Percentiles rank a stretch among this genome's conserved stretches.
These are phyloP conservation scores for Sminthopsis crassicaudata DNA, from an alignment of 2,113 vertebrate genomes.

Conservation along the genomic window DNA sequence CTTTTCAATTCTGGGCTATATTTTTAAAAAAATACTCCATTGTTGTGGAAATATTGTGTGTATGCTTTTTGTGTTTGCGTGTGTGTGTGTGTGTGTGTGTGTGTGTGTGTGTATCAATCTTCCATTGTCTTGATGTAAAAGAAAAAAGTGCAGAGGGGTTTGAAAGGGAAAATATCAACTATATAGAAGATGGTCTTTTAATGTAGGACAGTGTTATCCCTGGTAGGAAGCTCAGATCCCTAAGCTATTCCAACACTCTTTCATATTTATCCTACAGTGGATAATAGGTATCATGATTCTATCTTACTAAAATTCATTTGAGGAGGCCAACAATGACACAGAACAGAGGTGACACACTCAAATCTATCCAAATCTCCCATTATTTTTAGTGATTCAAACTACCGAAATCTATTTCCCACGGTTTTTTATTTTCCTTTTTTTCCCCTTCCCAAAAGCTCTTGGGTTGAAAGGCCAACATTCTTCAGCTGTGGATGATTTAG, in stretches of 20 bases:
- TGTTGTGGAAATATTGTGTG: not conserved
- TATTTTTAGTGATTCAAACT: constrained; percentile 43
- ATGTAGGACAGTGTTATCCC: not conserved
- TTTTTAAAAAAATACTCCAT: not conserved
- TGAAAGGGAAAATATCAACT: too few relatives aligned
- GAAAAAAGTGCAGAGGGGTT: not conserved
- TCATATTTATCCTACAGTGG: not conserved
- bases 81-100: not conserved
- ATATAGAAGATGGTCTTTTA: not conserved
- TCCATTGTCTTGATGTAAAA: not conserved
- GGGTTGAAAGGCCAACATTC: not conserved
- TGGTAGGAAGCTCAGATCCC: not conserved
- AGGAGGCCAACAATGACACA: not conserved
- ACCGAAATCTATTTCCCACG: not conserved
- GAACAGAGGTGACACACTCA: not conserved
- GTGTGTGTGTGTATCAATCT: not conserved
- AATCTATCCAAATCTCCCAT: not conserved
- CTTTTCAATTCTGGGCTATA: not conserved
- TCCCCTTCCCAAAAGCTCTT: constrained; percentile 7
- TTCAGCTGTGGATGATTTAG: constrained; percentile 29
- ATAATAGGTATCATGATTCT: constrained; percentile 16
- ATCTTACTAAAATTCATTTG: not conserved
- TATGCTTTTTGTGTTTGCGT: not conserved
- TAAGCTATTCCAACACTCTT: not conserved
- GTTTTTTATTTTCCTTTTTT: not conserved